phyloP scores from a whole-genome alignment of 2,888 invertebrate genomes.

The Lagria hirta region DNA sequence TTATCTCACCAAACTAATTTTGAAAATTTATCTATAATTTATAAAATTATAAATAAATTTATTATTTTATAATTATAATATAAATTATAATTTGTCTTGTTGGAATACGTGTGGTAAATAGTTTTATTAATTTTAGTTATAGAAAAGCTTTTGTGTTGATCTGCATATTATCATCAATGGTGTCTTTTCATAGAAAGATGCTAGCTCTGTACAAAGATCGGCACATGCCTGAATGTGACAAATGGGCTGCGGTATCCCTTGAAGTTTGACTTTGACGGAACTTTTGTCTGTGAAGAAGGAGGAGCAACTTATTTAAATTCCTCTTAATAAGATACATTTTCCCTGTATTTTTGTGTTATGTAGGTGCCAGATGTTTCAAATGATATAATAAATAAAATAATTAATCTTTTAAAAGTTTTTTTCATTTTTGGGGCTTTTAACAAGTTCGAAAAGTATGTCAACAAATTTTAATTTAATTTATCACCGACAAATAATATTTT shows the following conservation, averaged over 20 bases:
- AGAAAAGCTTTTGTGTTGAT: too few species aligned
- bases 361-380: conserved; percentile 18
- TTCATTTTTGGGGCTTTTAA: too few species aligned
- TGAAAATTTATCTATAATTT: too few species aligned
- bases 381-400: conserved; percentile 17
- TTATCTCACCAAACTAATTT: too few species aligned
- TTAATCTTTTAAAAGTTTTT: conserved; percentile 19
- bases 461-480: too few species aligned
- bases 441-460: too few species aligned
- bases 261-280: conserved; percentile 32
- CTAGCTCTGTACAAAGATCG: conserved; percentile 10
- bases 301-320: conserved; percentile 26
- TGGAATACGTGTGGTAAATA: too few species aligned
- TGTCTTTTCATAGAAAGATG: conserved; percentile 1
- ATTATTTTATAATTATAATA: too few species aligned
- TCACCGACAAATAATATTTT: too few species aligned
- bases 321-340: conserved; percentile 24
- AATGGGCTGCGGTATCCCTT: conserved; percentile 27
- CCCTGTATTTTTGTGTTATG: conserved; percentile 12
- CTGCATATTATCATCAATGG: conserved; percentile 8
- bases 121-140: too few species aligned
- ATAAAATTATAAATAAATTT: too few species aligned
- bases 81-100: too few species aligned
- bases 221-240: conserved; percentile 27
- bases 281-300: conserved; percentile 23